Evolutionary conservation across 2,888 invertebrate genomes (phyloP), one percentile per base, ranked within the genome.

Genomic region (Nineta flava): DNA sequence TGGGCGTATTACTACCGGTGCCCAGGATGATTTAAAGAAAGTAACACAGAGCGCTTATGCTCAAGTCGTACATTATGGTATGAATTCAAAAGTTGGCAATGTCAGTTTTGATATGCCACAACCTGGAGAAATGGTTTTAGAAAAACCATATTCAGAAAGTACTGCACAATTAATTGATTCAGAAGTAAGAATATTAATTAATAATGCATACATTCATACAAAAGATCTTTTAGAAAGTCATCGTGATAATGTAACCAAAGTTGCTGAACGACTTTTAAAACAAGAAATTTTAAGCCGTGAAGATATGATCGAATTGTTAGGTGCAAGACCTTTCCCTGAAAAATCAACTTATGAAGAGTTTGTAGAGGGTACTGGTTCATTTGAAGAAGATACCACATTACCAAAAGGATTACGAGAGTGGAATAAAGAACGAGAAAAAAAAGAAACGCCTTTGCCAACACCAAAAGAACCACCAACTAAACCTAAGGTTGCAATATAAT

Each of bases 261-360:
- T 88, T 0, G 88, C 87, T 0, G 85, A 88, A 61, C 75, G 94
- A 52, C 73, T 99, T 53, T 69, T 99, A 51, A 88, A 93, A 61
- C 87, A 94, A 62, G 99, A 99, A 71, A 83, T 96, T 56, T 73
- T 99, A 47, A 90, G 87, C 61, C 81, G 97, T 53, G 92, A 95
- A 45, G 99, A 99, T 63, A 94, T 99, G 94, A 88, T 97, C 54
- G 95, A 96, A 65, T 70, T 99, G 34, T 72, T 99, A 45, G 99
- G 99, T 1, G 76, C 80, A 21, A 73, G 99, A 57, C 99, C 99
- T 0, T 99, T 99, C 78, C 86, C 86, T 10, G 99, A 99, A 68
- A 97, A 97, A 71, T 94, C 96, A 12, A 97, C 97, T 9, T 99
- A 99, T 61, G 99, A 99, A 67, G 91, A 99, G 63, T 99, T 99